Conservation (phyloP, 1,140 invertebrate genomes). For the Stenopsyche tienmushanensis region DNA sequence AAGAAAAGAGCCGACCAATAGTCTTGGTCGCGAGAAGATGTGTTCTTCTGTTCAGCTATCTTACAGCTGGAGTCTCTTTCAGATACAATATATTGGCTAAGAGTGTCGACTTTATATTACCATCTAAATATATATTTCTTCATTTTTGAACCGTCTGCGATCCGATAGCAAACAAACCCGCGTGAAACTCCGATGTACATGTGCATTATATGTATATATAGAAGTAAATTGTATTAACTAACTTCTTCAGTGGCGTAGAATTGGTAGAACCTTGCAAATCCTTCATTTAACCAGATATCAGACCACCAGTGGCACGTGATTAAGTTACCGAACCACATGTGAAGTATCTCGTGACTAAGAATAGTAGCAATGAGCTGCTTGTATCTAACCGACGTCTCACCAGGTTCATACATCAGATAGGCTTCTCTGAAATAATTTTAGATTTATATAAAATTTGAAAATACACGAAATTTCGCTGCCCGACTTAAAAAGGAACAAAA, state of each 20-base stretch:
- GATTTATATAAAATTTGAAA: not conserved
- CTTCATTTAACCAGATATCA: conserved; percentile 69
- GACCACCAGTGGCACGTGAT: conserved; percentile 71
- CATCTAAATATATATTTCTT: too few species aligned
- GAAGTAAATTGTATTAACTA: conserved; percentile 5
- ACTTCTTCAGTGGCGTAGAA: conserved; percentile 48
- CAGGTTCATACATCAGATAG: conserved; percentile 57
- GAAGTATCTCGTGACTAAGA: conserved; percentile 65
- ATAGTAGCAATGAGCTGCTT: conserved; percentile 59
- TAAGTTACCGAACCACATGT: conserved; percentile 69
- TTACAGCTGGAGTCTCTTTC: not conserved
- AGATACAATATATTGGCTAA: not conserved
- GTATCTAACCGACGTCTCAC: conserved; percentile 50
- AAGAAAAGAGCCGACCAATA: too few species aligned
- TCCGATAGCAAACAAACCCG: too few species aligned
- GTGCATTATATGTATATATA: too few species aligned
- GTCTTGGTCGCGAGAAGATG: too few species aligned
- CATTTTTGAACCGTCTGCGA: too few species aligned
- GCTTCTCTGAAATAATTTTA: conserved; percentile 54
- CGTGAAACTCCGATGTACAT: too few species aligned
- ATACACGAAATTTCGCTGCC: not conserved
- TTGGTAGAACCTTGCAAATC: conserved; percentile 56
- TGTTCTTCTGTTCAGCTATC: not conserved
- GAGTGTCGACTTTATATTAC: conserved; percentile 10
- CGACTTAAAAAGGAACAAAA: too few species aligned